Conservation (phyloP, 2,113 vertebrate genomes). For the Notothenia rossii region DNA sequence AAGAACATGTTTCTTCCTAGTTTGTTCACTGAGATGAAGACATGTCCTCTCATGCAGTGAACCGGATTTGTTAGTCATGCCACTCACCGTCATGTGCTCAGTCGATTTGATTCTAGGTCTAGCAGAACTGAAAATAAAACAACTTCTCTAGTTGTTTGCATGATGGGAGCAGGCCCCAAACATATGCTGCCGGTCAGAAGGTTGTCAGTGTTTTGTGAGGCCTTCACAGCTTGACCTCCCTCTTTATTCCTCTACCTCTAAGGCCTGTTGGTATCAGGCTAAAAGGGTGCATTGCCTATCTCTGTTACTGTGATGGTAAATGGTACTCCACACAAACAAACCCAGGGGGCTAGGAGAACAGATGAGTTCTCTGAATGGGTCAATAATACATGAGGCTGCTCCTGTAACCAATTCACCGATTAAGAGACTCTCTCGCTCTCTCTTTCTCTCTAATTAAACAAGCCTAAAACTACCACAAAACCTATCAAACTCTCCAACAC, state of each 20-base stretch:
- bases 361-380: constrained; percentile 56
- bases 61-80: constrained; percentile 6
- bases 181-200: constrained; percentile 20
- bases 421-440: constrained; percentile 31
- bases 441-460: constrained; percentile 8
- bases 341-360: constrained; percentile 35
- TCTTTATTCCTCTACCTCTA: constrained; percentile 30
- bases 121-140: background rate
- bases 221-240: constrained; percentile 57
- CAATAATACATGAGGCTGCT: constrained; percentile 78
- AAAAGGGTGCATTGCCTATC: constrained; percentile 29
- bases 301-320: constrained; percentile 44
- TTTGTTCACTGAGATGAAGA: background rate
- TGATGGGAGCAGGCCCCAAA: background rate
- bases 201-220: constrained; percentile 42
- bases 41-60: constrained; percentile 28
- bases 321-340: constrained; percentile 38
- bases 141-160: background rate
- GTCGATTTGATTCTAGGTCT: background rate
- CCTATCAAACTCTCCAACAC: background rate
- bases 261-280: constrained; percentile 29
- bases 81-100: background rate
- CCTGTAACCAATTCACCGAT: constrained; percentile 55
- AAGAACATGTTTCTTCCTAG: constrained; percentile 7
- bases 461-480: constrained; percentile 18